Evolutionary conservation across 2,888 invertebrate species (phyloP), one percentile per base, ranked within the genome.

Genomic region (Alitta virens): DNA sequence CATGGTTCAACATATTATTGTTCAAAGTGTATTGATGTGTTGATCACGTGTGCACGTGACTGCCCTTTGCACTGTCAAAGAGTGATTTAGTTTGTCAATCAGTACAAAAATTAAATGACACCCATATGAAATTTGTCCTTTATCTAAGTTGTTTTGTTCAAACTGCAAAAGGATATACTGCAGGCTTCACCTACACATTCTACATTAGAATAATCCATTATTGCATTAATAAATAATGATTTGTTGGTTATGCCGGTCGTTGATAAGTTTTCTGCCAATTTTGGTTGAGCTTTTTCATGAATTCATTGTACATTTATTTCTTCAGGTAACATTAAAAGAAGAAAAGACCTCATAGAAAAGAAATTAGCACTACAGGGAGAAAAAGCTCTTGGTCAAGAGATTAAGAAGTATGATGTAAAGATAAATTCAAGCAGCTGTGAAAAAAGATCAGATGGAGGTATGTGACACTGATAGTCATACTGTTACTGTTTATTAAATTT

Each of bases 271-370:
- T 40, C 9, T 16, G 16, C 40, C 40, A 12, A 40, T 40, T 40
- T 9, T 16, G 16, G 9, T 40, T 40, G 16, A 12, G 40, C 16
- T 40, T 9, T 40, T 16, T 40, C 12, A 12, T 9, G 40, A 40
- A 40, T 16, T 40, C 16, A 12, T 12, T 40, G n/a, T 16, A 12
- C 18, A 25, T 14, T n/a, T 52, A 21, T 52, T 52, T 53, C 25
- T 54, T 14, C 54, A 60, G 60, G 60, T 54, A 51, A 42, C 5
- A 18, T 53, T 9, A 60, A 60, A 27, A 49, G 54, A 5, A 60
- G 53, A 14, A 26, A 46, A 42, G 40, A 40, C 7, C 43, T 40
- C 2, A n/a, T 60, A 25, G 40, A 60, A 52, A 23, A 9, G 26
- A 49, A 25, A 14, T 14, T 60, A 25, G 27, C 23, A 14, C 52